phyloP scores from a whole-genome alignment of 2,888 invertebrate species.

The Ligdia adustata region DNA sequence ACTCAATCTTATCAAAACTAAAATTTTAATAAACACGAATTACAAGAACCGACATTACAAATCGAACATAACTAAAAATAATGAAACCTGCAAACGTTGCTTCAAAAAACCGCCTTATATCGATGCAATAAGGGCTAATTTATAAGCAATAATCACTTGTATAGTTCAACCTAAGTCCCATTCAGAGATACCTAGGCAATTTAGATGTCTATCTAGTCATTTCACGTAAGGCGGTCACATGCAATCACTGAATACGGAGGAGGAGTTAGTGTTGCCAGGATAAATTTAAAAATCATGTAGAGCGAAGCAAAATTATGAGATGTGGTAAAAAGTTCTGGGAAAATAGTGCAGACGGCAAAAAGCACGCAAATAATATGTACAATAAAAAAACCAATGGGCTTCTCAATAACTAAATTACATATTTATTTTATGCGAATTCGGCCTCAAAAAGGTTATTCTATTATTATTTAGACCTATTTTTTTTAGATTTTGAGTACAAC shows the following conservation, averaged over 20 bases:
- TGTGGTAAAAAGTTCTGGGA: too few species aligned
- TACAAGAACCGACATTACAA: constrained; percentile 6
- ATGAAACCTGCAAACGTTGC: not conserved
- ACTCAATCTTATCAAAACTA: constrained; percentile 3
- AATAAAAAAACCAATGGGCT: too few species aligned
- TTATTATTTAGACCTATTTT: too few species aligned
- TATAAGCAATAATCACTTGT: constrained; percentile 14
- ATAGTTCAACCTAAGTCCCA: constrained; percentile 11
- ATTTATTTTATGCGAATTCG: too few species aligned
- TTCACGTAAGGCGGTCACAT: constrained; percentile 61
- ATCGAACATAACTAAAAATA: constrained; percentile 17
- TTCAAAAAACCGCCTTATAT: constrained; percentile 7
- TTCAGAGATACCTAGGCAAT: constrained; percentile 51
- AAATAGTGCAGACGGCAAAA: too few species aligned
- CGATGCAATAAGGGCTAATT: constrained; percentile 8
- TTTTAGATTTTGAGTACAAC: too few species aligned
- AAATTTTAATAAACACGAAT: constrained; percentile 13
- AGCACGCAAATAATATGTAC: too few species aligned
- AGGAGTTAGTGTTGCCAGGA: too few species aligned
- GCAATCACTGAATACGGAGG: constrained; percentile 45
- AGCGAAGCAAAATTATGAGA: too few species aligned
- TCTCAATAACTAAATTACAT: too few species aligned
- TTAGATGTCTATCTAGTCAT: constrained; percentile 64
- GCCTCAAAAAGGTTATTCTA: too few species aligned
- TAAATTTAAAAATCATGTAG: too few species aligned